Evolutionary conservation across 2,888 invertebrate genomes (phyloP).

Genomic region (Ophioninae sp.): DNA sequence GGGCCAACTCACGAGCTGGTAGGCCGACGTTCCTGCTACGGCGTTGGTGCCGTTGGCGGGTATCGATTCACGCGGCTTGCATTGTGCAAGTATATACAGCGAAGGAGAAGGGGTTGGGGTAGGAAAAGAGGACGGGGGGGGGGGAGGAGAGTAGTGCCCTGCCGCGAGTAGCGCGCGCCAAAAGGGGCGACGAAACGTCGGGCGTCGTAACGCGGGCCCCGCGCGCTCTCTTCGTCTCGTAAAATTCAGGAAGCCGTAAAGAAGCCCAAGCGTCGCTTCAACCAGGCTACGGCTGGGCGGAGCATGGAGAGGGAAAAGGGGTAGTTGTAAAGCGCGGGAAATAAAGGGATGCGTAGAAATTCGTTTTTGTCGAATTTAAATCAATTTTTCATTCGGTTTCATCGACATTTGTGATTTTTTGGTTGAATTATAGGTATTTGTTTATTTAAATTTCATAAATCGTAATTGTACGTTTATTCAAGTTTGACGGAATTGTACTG

Average conservation of each 20-base stretch:
- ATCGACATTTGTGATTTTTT: too few relatives aligned
- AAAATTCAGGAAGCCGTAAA: conserved; percentile 56
- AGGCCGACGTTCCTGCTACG: conserved; percentile 46
- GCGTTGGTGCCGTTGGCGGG: conserved; percentile 41
- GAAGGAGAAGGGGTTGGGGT: too few relatives aligned
- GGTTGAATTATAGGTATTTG: too few relatives aligned
- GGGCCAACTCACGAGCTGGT: conserved; percentile 55
- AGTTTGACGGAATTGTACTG: too few relatives aligned
- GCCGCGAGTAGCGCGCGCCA: conserved; percentile 2
- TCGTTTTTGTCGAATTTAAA: too few relatives aligned
- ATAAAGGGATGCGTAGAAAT: not conserved
- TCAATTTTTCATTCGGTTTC: too few relatives aligned
- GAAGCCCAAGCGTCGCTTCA: not conserved
- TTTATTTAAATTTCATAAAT: too few relatives aligned
- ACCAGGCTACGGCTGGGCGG: too few relatives aligned
- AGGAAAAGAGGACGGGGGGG: too few relatives aligned
- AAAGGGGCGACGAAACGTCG: conserved; percentile 58
- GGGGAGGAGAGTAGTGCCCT: conserved; percentile 7
- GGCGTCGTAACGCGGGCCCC: conserved; percentile 38
- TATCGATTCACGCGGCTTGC: conserved; percentile 55
- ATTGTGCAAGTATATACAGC: conserved; percentile 30
- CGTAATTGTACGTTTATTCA: too few relatives aligned
- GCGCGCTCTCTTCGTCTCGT: conserved; percentile 21
- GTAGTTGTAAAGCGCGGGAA: not conserved
- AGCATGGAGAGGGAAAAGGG: not conserved